phyloP scores from a whole-genome alignment of 23 tunicate species.

The Oikopleura albicans region DNA sequence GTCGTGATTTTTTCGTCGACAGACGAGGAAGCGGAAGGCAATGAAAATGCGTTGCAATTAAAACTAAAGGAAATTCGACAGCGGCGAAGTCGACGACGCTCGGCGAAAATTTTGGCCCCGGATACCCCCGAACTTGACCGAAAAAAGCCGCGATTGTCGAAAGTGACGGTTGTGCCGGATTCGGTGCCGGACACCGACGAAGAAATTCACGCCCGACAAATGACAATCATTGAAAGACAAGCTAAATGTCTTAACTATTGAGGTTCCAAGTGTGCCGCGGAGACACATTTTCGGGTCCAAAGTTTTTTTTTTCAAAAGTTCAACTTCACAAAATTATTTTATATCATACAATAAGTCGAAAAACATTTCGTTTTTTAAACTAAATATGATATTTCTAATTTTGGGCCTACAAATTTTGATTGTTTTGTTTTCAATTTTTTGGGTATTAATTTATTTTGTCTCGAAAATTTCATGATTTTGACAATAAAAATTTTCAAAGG shows the following conservation, averaged over 20 bases:
- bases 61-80: not conserved
- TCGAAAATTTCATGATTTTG: too few species aligned
- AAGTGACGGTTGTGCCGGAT: constrained; percentile 6
- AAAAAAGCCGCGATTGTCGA: constrained; percentile 42
- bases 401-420: not conserved
- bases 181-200: not conserved
- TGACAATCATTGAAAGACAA: too few species aligned
- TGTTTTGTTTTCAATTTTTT: not conserved
- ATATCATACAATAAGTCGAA: not conserved
- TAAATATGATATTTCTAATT: not conserved
- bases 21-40: not conserved
- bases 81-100: not conserved
- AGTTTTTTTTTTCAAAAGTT: too few species aligned
- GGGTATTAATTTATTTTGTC: too few species aligned
- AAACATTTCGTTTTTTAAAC: not conserved
- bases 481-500: too few species aligned
- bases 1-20: not conserved
- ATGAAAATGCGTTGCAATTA: not conserved
- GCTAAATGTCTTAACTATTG: too few species aligned
- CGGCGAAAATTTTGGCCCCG: not conserved
- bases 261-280: too few species aligned
- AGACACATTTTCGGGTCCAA: too few species aligned
- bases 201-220: too few species aligned
- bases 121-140: constrained; percentile 3
- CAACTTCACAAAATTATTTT: not conserved